These are phyloP conservation scores for Augochlora pura DNA, from an alignment of 1,140 invertebrate species.

Conservation along the genomic window DNA sequence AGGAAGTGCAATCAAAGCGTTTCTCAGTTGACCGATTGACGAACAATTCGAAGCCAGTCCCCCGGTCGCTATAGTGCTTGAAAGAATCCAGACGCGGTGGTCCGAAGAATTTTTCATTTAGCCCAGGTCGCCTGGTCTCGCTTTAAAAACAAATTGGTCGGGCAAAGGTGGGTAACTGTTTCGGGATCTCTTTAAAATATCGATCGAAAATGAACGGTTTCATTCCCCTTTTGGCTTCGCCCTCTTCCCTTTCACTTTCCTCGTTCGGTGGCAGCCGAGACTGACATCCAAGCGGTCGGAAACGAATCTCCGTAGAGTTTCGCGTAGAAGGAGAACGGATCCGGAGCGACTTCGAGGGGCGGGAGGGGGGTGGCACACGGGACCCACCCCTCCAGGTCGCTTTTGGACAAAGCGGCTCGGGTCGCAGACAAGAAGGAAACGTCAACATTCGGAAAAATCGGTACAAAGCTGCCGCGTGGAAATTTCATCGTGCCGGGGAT, in stretches of 20 bases:
- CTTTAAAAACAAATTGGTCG: constrained; percentile 31
- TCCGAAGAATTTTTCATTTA: constrained; percentile 14
- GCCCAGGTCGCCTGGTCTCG: background rate
- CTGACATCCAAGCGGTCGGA: constrained; percentile 18
- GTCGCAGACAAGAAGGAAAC: constrained; percentile 32
- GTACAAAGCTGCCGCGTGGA: constrained; percentile 43
- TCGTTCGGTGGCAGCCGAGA: background rate
- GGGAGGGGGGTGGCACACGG: too few relatives aligned
- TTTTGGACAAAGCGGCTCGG: background rate
- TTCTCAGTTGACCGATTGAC: too few relatives aligned
- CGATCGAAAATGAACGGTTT: constrained; percentile 47
- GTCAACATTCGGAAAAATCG: constrained; percentile 57
- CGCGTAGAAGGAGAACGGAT: constrained; percentile 3
- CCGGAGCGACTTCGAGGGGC: too few relatives aligned
- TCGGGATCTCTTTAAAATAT: constrained; percentile 61
- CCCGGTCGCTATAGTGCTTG: too few relatives aligned
- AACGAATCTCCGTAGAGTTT: constrained; percentile 46
- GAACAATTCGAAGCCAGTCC: too few relatives aligned
- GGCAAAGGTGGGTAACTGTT: background rate
- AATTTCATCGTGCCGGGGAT: constrained; percentile 28
- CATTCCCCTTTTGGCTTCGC: constrained; percentile 4
- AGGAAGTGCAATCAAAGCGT: too few relatives aligned
- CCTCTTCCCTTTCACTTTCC: background rate
- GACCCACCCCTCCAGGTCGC: background rate
- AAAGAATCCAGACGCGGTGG: background rate